Evolutionary conservation across 2,888 invertebrate species (phyloP), one percentile per base, ranked within the genome.

Genomic region (Cenopis cana): DNA sequence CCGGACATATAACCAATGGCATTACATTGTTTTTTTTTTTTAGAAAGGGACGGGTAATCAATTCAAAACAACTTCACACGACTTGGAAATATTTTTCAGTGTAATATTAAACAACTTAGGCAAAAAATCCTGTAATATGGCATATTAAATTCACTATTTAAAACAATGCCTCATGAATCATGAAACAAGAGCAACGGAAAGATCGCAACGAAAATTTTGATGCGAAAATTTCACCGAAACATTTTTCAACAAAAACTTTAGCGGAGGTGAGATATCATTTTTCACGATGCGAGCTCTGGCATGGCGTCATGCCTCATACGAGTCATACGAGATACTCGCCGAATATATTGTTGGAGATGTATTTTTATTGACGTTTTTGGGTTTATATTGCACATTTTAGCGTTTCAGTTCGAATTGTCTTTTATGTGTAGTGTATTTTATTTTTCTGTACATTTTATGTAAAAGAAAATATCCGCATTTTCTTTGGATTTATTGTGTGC

Each of bases 191-290:
- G 54, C 64, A 64, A 64, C 54, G 64, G 46, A 29, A 46, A 55
- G 29, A 55, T 8, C 29, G 29, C 54, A 20, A 9, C 64, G 38
- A 64, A 64, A 64, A 64, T 52, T 38, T 64, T 64, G 54, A 62
- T 54, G 64, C n/a, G 64, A 20, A 64, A 64, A 64, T 64, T 64
- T 64, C 52, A 38, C 20, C 64, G 38, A 38, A 52, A 54, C 64
- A 64, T 64, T 64, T 54, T 62, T 54, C 64, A 52, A 38, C 64
- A 64, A 64, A 54, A 64, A 64, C 11, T 54, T 64, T 20, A 52
- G 62, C 17, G 29, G 52, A 64, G 64, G 64, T 54, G 64, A 64
- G 64, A 64, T 61, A 61, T 64, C 64, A 64, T 64, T 64, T 64
- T 64, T 52, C 62, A 64, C 36, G 38, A 36, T 36, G 50, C 52